Evolutionary conservation across 2,797 vertebrate genomes (phyloP), one percentile per base, ranked within the genome.

Genomic region (Pangasius mekongensis): DNA sequence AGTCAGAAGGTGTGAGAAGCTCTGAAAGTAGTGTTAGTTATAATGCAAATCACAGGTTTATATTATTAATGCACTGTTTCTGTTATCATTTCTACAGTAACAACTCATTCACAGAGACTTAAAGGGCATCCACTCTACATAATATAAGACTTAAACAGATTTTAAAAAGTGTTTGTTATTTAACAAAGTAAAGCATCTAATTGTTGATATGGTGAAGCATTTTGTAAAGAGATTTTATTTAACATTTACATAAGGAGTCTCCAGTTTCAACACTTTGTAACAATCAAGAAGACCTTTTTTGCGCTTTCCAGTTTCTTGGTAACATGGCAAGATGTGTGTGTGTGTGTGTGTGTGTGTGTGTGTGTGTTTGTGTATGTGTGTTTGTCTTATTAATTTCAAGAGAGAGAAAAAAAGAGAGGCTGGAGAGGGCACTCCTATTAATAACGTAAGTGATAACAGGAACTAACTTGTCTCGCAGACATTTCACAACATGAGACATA

Each of bases 101-200:
- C 13, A 33, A 0, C 14, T 56, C n/a, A 76, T 56, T 56, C 3
- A 78, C 47, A 76, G 49, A 27, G 5, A 30, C 49, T 22, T 33
- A 33, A 27, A 62, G 0, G 0, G 11, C 22, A 56, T 18, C 36
- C 77, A 54, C 27, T 14, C 1, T 0, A 80, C 18, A 80, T 22
- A 77, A 30, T 33, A 77, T n/a, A 80, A 20, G 30, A 56, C 18
- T 33, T 80, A 33, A 78, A 54, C 49, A 56, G 13, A 43, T 71
- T 36, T 71, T 22, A 2, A 49, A n/a, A 30, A 52, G 5, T 27
- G 24, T n/a, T 77, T n/a, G 13, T 77, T 39, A 43, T 22, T n/a
- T 77, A 80, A 56, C 8, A 56, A 80, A 80, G 5, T 56, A 77
- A 77, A 77, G 74, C 27, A 54, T 54, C 27, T 54, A 30, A 77